These are phyloP conservation scores for Macaria notata DNA, from an alignment of 2,888 invertebrate genomes.

Conservation along the genomic window DNA sequence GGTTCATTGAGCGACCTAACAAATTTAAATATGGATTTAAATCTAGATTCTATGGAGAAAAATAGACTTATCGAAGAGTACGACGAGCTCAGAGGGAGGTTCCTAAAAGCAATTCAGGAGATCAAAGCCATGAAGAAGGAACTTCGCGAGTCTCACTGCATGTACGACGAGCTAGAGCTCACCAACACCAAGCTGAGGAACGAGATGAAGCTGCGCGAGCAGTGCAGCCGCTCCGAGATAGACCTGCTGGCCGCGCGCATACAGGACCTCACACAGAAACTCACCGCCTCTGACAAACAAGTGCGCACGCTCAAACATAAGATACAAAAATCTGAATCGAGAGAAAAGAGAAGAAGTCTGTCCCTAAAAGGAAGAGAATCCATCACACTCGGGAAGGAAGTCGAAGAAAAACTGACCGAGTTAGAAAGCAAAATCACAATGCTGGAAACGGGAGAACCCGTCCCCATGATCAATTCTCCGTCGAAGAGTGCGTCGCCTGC, in stretches of 20 bases:
- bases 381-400: slow-evolving; percentile 89
- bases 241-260: slow-evolving; percentile 91
- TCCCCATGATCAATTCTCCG: slow-evolving; percentile 70
- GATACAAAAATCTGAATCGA: slow-evolving; percentile 88
- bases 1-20: slow-evolving; percentile 92
- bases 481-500: slow-evolving; percentile 80
- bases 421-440: slow-evolving; percentile 89
- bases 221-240: slow-evolving; percentile 87
- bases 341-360: slow-evolving; percentile 90
- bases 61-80: slow-evolving; percentile 91
- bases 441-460: slow-evolving; percentile 79
- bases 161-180: slow-evolving; percentile 90
- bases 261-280: slow-evolving; percentile 91
- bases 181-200: slow-evolving; percentile 89
- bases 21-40: slow-evolving; percentile 88
- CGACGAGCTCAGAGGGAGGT: slow-evolving; percentile 87
- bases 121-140: slow-evolving; percentile 92
- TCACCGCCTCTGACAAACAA: slow-evolving; percentile 91
- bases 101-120: slow-evolving; percentile 92
- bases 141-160: slow-evolving; percentile 89
- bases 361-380: slow-evolving; percentile 93
- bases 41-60: slow-evolving; percentile 88
- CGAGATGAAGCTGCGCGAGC: slow-evolving; percentile 85
- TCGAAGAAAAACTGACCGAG: slow-evolving; percentile 92
- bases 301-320: slow-evolving; percentile 90